phyloP scores from a whole-genome alignment of 2,797 vertebrate species.

The Knipowitschia caucasica region DNA sequence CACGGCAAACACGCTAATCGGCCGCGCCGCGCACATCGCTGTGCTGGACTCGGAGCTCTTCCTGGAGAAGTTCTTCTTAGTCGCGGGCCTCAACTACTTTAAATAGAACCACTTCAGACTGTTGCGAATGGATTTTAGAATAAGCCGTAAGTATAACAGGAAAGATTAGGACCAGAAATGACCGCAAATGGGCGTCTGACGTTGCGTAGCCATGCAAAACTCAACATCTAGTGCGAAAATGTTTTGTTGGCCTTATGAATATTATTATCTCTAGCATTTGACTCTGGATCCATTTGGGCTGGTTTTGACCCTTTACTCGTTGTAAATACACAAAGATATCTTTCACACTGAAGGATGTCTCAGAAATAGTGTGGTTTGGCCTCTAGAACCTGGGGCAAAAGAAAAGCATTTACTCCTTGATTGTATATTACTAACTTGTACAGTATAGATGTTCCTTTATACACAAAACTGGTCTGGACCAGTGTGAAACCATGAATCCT shows the following conservation, averaged over 20 bases:
- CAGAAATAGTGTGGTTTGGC: neutral
- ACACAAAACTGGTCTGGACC: no score
- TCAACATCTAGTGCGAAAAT: slow-evolving; percentile 35
- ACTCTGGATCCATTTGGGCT: slow-evolving; percentile 50
- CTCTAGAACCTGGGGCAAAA: slow-evolving; percentile 33
- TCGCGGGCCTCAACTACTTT: slow-evolving; percentile 95
- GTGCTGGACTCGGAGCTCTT: slow-evolving; percentile 97
- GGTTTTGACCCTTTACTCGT: slow-evolving; percentile 32
- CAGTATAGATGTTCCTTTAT: slow-evolving; percentile 62
- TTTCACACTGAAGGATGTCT: slow-evolving; percentile 4
- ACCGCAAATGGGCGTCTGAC: slow-evolving; percentile 33
- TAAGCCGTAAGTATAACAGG: slow-evolving; percentile 33
- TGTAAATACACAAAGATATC: slow-evolving; percentile 16
- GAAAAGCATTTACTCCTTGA: slow-evolving; percentile 51
- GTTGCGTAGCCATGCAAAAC: slow-evolving; percentile 53
- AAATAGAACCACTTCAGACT: slow-evolving; percentile 73
- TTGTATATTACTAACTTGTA: slow-evolving; percentile 71
- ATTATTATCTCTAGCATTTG: slow-evolving; percentile 49
- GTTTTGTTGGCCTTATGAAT: slow-evolving; percentile 61
- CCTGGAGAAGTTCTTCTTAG: slow-evolving; percentile 95
- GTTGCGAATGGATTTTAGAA: slow-evolving; percentile 16
- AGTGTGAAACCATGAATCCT: no score
- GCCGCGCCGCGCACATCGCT: slow-evolving; percentile 92
- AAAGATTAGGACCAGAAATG: slow-evolving; percentile 37
- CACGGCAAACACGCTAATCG: slow-evolving; percentile 95